Percentiles rank a stretch among this genome's conserved stretches.
Conservation (phyloP, 2,888 invertebrate species). For the Aleiodes testaceus region DNA sequence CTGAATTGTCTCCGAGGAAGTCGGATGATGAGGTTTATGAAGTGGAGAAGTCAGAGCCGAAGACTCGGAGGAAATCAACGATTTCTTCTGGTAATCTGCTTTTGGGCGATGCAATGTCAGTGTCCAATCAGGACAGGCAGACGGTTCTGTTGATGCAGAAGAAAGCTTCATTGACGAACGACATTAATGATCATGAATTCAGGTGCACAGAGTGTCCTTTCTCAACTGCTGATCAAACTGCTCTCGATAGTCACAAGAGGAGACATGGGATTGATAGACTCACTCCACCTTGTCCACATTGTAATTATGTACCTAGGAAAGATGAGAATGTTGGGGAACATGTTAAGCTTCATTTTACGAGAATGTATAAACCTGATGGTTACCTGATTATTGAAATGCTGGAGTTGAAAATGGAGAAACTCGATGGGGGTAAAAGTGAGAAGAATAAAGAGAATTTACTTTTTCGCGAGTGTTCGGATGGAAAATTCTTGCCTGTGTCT, state of each 20-base stretch:
- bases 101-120: not conserved
- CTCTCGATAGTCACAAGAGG: slow-evolving; percentile 64
- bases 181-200: slow-evolving; percentile 51
- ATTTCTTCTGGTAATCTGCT: slow-evolving; percentile 9
- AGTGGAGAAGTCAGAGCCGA: not conserved
- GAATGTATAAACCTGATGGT: slow-evolving; percentile 68
- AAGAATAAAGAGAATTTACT: slow-evolving; percentile 57
- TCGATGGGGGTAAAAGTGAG: slow-evolving; percentile 51
- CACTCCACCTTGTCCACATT: slow-evolving; percentile 67
- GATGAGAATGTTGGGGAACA: slow-evolving; percentile 67
- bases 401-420: slow-evolving; percentile 59
- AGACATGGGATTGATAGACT: slow-evolving; percentile 68
- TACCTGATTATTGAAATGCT: slow-evolving; percentile 65
- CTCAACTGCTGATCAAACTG: slow-evolving; percentile 61
- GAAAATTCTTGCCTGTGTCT: slow-evolving; percentile 60
- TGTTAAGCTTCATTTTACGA: slow-evolving; percentile 64
- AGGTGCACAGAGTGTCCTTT: slow-evolving; percentile 66
- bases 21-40: slow-evolving; percentile 55
- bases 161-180: slow-evolving; percentile 52
- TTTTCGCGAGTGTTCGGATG: slow-evolving; percentile 64
- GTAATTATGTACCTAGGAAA: slow-evolving; percentile 67
- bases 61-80: not conserved
- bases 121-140: slow-evolving; percentile 68
- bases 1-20: slow-evolving; percentile 76
- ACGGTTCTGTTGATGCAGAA: slow-evolving; percentile 62